These are phyloP conservation scores for Drosophila fulvimacula DNA, from an alignment of 2,888 invertebrate genomes.

Conservation along the genomic window DNA sequence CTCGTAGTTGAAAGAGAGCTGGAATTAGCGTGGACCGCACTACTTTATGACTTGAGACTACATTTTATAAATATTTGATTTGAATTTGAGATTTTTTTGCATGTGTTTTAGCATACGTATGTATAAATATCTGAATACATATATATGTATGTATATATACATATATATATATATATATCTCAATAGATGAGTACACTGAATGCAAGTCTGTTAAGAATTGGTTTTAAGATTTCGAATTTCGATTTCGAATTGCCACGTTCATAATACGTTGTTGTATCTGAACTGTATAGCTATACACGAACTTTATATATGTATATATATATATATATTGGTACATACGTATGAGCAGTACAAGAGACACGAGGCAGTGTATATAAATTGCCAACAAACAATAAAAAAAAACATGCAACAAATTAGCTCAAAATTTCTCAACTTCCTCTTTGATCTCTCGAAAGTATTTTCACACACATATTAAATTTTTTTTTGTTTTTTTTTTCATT, in stretches of 20 bases:
- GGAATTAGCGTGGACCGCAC: slow-evolving; percentile 11
- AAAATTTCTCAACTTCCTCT: slow-evolving; percentile 32
- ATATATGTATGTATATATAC: background rate
- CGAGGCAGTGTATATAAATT: slow-evolving; percentile 59
- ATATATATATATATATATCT: slow-evolving; percentile 4
- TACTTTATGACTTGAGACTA: slow-evolving; percentile 39
- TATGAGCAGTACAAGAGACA: slow-evolving; percentile 53
- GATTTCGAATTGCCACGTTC: slow-evolving; percentile 38
- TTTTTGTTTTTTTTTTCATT: background rate
- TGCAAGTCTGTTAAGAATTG: slow-evolving; percentile 1
- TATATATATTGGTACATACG: slow-evolving; percentile 9
- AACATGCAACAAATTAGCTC: slow-evolving; percentile 17
- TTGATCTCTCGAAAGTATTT: slow-evolving; percentile 5
- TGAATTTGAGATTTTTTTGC: slow-evolving; percentile 18
- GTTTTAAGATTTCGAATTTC: slow-evolving; percentile 5
- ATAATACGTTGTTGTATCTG: slow-evolving; percentile 5
- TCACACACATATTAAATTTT: background rate
- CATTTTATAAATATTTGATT: slow-evolving; percentile 39
- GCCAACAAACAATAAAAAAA: slow-evolving; percentile 34
- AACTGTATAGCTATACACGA: slow-evolving; percentile 1
- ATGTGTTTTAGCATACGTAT: slow-evolving; percentile 11
- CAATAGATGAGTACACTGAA: slow-evolving; percentile 11
- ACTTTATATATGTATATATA: slow-evolving; percentile 13
- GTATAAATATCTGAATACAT: background rate
- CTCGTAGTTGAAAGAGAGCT: slow-evolving; percentile 19